Base-by-base conservation (phyloP, 1,140 invertebrate genomes). In the Branchinecta lindahli region DNA sequence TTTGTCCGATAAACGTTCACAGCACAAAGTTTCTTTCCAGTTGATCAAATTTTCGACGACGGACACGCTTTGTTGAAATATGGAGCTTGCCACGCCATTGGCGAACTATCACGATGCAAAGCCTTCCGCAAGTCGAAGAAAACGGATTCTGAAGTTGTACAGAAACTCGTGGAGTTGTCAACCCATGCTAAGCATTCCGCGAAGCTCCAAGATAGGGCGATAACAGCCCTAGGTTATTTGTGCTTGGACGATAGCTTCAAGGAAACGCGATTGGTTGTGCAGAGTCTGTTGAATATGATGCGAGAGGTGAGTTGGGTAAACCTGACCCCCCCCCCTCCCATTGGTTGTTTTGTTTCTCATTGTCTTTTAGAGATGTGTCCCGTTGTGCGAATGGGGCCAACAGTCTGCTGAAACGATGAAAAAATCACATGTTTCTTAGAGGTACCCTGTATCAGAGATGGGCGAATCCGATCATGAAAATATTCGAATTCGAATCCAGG, bases 241-340 rank as follows among this genome's bases (percentile, higher is more conserved):
- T 91, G 89, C 76, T 83, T 91, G 21, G 89, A 89, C 0, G 88
- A 92, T 76, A 78, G 82, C 67, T 86, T 91, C 76, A 82, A 85
- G 8, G 83, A 87, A 73, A 83, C 84, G 0, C 83, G 84, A 74
- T 78, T 85, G 69, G 85, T 90, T 66, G 83, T 90, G 10, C 82
- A 88, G 73, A 85, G 85, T 70, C 85, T 92, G 72, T 77, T 92
- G 71, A 82, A 86, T 71, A 85, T 85, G 74, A 85, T 87, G 33
- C 87, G 86, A 79, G 86, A 89, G 79, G 86, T 86, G 78, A 80
- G 77, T 78, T 73, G 70, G 70, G 73, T 74, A 33, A 33, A 33
- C 33, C 33, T 33, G 33, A 33, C 33, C 33, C 33, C 33, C 33
- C 33, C 1, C 33, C 33, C 33, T n/a, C 33, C 33, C 33, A 33